phyloP scores from a whole-genome alignment of 1,140 invertebrate species.

The Laodelphax striatellus region DNA sequence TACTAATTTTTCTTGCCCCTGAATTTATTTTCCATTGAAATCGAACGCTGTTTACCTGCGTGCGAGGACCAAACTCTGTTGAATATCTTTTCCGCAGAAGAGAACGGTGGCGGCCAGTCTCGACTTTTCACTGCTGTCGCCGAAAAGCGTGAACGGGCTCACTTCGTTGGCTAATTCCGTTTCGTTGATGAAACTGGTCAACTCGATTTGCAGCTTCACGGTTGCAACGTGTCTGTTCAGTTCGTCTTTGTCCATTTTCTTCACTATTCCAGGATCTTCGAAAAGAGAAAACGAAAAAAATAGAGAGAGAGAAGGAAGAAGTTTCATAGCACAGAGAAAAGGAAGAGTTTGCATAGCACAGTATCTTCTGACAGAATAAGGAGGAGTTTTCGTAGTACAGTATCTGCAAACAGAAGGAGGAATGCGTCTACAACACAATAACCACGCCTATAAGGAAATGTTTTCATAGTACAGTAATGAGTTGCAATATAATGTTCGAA shows the following conservation, averaged over 20 bases:
- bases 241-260: constrained; percentile 51
- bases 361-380: no score
- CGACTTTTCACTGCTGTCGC: background rate
- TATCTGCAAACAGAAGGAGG: no score
- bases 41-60: no score
- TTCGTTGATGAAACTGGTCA: constrained; percentile 49
- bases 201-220: constrained; percentile 52
- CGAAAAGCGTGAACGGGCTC: constrained; percentile 2
- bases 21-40: no score
- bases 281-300: background rate
- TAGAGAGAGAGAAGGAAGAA: background rate
- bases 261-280: constrained; percentile 26
- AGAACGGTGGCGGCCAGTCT: constrained; percentile 1
- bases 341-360: background rate
- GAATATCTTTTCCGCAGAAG: background rate
- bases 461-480: no score
- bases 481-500: no score
- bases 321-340: background rate
- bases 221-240: constrained; percentile 59
- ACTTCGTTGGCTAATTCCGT: constrained; percentile 40
- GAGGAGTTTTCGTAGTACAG: no score
- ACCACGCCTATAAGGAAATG: no score
- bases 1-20: no score
- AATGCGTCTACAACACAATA: no score
- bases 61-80: no score